These are phyloP conservation scores for Hypotaenidia philippensis DNA, from an alignment of 2,797 vertebrate genomes.

Conservation along the genomic window DNA sequence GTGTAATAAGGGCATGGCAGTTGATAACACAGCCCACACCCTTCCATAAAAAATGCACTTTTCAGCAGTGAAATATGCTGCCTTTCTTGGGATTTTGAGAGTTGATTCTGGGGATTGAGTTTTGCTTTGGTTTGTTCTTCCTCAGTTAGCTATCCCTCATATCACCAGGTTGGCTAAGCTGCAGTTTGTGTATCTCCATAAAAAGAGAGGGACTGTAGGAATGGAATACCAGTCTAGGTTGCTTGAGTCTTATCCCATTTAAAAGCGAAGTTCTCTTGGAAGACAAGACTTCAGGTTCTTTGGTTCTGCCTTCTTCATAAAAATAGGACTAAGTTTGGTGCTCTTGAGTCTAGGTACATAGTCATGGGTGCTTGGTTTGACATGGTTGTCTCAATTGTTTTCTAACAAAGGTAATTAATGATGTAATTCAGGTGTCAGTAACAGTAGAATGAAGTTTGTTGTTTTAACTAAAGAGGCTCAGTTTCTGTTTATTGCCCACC, in stretches of 20 bases:
- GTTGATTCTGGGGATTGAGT: not conserved
- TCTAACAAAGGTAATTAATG: not conserved
- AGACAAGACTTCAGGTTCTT: not conserved
- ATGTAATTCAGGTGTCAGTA: not conserved
- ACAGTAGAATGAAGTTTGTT: not conserved
- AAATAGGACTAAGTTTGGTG: not conserved
- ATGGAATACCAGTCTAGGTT: not conserved
- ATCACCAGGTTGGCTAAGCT: not conserved
- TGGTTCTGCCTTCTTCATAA: not conserved
- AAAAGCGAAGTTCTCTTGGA: not conserved
- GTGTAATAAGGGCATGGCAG: constrained; percentile 52
- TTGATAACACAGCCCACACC: constrained; percentile 27
- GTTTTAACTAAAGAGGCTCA: not conserved
- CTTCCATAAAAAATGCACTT: constrained; percentile 42
- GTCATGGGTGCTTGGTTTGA: not conserved
- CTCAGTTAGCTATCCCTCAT: not conserved
- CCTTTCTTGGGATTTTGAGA: constrained; percentile 22
- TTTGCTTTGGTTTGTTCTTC: not conserved
- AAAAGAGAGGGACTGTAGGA: not conserved
- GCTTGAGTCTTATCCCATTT: not conserved
- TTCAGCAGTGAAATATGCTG: constrained; percentile 55
- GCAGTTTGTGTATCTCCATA: not conserved
- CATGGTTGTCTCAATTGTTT: not conserved
- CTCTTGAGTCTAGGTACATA: not conserved
- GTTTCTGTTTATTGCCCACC: not conserved